Evolutionary conservation across 1,140 invertebrate species (phyloP).

Genomic region (Anastrepha ludens): DNA sequence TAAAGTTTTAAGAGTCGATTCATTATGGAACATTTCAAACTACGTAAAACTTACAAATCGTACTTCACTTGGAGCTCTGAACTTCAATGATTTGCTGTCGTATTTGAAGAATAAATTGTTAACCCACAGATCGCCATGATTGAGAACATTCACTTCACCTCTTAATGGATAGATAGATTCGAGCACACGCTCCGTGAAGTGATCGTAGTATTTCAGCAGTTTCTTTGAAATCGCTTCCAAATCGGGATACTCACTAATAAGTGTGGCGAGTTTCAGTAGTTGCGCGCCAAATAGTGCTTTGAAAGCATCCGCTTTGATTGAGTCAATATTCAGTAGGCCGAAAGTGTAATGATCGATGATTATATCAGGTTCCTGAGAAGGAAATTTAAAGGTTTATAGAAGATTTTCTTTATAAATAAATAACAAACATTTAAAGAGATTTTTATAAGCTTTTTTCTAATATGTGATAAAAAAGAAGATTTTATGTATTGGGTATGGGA

Average conservation of each 20-base stretch:
- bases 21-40: too few relatives aligned
- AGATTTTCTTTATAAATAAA: neutral
- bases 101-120: constrained; percentile 81
- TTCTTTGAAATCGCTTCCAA: constrained; percentile 70
- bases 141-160: constrained; percentile 75
- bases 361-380: constrained; percentile 60
- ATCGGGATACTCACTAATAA: constrained; percentile 74
- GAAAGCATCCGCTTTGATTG: constrained; percentile 68
- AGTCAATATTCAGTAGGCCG: constrained; percentile 68
- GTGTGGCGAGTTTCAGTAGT: constrained; percentile 63
- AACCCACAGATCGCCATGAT: constrained; percentile 81
- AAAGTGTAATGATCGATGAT: constrained; percentile 67
- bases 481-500: too few relatives aligned
- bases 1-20: neutral
- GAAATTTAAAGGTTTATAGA: neutral
- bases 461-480: too few relatives aligned
- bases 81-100: constrained; percentile 56
- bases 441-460: too few relatives aligned
- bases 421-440: too few relatives aligned
- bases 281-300: constrained; percentile 67
- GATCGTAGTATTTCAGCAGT: constrained; percentile 69
- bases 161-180: constrained; percentile 66
- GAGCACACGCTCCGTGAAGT: constrained; percentile 63
- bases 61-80: constrained; percentile 32
- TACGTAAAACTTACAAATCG: constrained; percentile 54